Conservation (phyloP, 2,888 invertebrate genomes). For the Platypus cylindrus region DNA sequence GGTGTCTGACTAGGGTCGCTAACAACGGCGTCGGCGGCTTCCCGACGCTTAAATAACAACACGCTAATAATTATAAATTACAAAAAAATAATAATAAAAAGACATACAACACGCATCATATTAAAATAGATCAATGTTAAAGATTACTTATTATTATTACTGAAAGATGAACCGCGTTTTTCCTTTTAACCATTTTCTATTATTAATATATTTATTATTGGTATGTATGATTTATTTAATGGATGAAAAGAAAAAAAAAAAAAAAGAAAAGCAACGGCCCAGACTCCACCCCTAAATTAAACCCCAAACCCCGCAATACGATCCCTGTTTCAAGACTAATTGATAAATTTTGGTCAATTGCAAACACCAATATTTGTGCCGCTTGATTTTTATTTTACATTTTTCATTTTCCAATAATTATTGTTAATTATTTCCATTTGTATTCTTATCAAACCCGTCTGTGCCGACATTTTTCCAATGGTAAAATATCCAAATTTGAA, state of each 20-base stretch:
- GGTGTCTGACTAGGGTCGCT: constrained; percentile 38
- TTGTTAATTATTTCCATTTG: too few relatives aligned
- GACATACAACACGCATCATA: constrained; percentile 38
- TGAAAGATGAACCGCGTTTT: too few relatives aligned
- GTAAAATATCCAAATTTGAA: constrained; percentile 34
- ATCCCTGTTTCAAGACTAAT: constrained; percentile 31
- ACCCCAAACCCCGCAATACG: too few relatives aligned
- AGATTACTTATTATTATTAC: constrained; percentile 29
- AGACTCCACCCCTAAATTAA: too few relatives aligned
- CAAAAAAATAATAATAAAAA: too few relatives aligned
- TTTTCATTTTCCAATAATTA: too few relatives aligned
- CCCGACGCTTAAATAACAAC: constrained; percentile 37
- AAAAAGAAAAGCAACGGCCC: constrained; percentile 35
- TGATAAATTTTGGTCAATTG: constrained; percentile 34
- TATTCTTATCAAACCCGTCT: constrained; percentile 9
- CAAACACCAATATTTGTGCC: constrained; percentile 22
- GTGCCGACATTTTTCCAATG: constrained; percentile 10
- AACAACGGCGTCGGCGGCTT: constrained; percentile 36
- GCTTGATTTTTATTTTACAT: constrained; percentile 8
- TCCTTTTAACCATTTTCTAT: too few relatives aligned
- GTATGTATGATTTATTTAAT: too few relatives aligned
- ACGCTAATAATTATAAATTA: too few relatives aligned
- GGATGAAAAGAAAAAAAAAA: too few relatives aligned
- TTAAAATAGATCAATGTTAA: constrained; percentile 35
- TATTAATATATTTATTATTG: too few relatives aligned